Evolutionary conservation across 1,140 invertebrate genomes (phyloP), one percentile per base, ranked within the genome.

Genomic region (Ceratina japonica): DNA sequence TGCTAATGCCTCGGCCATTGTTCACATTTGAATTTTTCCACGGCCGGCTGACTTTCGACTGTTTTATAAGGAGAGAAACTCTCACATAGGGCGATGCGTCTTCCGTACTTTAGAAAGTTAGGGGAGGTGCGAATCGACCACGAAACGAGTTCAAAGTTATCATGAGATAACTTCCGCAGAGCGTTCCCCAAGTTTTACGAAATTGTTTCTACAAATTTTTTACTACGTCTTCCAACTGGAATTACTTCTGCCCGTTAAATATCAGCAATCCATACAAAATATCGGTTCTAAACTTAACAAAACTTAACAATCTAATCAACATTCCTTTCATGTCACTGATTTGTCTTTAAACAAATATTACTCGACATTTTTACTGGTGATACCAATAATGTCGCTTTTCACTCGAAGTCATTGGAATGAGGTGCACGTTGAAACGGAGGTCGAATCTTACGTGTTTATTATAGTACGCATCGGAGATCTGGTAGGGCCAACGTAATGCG

Each of bases 361-460:
- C 27, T 31, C 27, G 1, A 31, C 4, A 31, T 31, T 31, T 31
- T 31, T 1, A 4, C 4, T 31, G 27, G 27, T 31, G 27, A 31
- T 31, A 31, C 27, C 1, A 2, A 4, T 31, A 31, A 31, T 1
- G 27, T 31, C 27, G 4, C 1, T 31, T 31, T 31, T 31, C 27
- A 31, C 27, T 31, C 27, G 27, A 31, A 31, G 27, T 4, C 4
- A 31, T 31, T 31, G 27, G 27, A 31, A 31, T 2, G 27, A 31
- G 4, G 27, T 2, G 37, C 37, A 10, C 37, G 37, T 44, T 44
- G 37, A 44, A 44, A 8, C 10, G 5, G 37, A 44, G 37, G 37
- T 44, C 10, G 37, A 44, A 80, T 84, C 82, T 83, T 80, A 76
- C 84, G 77, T 75, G 78, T 66, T 79, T 81, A 84, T 84, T 84